A percentile compares a stretch with the other conserved stretches of the same genome.
These are phyloP conservation scores for Mus minutoides DNA, from an alignment of 2,797 vertebrate genomes.

Conservation along the genomic window DNA sequence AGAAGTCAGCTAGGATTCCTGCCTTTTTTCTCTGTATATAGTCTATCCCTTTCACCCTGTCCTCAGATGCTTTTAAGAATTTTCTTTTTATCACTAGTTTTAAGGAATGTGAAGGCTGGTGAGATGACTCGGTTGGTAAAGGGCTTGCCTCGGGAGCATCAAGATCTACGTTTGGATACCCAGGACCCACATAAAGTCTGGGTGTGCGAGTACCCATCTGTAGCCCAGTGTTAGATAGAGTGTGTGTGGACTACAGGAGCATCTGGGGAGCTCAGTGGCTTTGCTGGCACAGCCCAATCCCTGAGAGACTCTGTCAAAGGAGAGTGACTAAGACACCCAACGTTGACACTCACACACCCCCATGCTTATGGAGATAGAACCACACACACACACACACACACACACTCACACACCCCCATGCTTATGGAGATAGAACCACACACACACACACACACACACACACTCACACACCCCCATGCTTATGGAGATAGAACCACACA, in stretches of 20 bases:
- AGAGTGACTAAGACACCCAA: not conserved
- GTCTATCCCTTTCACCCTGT: not conserved
- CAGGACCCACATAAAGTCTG: not conserved
- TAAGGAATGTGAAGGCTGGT: not conserved
- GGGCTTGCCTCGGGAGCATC: not conserved
- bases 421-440: not conserved
- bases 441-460: not conserved
- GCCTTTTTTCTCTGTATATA: constrained; percentile 2
- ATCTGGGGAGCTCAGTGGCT: too few relatives aligned
- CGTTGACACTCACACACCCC: not conserved
- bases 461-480: not conserved
- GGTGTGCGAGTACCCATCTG: not conserved
- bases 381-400: not conserved
- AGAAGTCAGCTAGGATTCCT: not conserved
- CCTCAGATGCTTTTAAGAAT: constrained; percentile 6
- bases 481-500: not conserved
- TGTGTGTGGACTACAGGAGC: too few relatives aligned
- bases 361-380: not conserved
- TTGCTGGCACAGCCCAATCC: not conserved
- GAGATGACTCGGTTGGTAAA: not conserved
- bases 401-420: not conserved
- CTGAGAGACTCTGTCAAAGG: not conserved
- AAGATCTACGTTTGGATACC: not conserved
- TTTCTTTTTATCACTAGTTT: constrained; percentile 30
- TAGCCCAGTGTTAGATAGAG: not conserved